Conservation (phyloP, 2,797 vertebrate genomes). For the Rachycentron canadum region DNA sequence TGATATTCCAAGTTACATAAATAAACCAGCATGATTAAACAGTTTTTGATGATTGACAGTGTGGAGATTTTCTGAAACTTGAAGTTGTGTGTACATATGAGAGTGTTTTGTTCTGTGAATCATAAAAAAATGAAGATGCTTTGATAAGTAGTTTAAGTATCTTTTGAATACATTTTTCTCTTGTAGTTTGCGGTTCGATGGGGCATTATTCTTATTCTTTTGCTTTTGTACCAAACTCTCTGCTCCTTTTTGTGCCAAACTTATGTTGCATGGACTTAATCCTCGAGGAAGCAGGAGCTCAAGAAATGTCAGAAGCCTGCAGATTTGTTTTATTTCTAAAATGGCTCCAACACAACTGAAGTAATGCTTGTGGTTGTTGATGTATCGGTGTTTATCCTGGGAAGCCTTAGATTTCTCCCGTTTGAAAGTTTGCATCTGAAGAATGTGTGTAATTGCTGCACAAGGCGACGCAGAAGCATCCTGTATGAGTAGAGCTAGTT, state of each 20-base stretch:
- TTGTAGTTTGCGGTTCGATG: slow-evolving; percentile 38
- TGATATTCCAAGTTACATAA: slow-evolving; percentile 55
- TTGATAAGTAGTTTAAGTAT: slow-evolving; percentile 21
- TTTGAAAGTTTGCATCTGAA: slow-evolving; percentile 7
- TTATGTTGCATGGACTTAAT: slow-evolving; percentile 35
- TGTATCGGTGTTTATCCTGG: slow-evolving; percentile 5
- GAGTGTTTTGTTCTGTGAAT: slow-evolving; percentile 56
- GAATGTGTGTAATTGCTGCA: not conserved
- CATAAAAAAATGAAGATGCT: slow-evolving; percentile 34
- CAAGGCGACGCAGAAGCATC: not conserved
- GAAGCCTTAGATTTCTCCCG: slow-evolving; percentile 24
- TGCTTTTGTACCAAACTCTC: slow-evolving; percentile 53
- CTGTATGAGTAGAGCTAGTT: not conserved
- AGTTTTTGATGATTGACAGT: slow-evolving; percentile 52
- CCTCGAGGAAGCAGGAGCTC: slow-evolving; percentile 28
- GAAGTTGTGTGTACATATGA: slow-evolving; percentile 63
- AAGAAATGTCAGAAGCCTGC: not conserved
- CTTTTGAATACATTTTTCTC: not conserved
- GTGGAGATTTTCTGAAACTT: slow-evolving; percentile 53
- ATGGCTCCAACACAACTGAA: not conserved
- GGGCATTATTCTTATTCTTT: slow-evolving; percentile 54
- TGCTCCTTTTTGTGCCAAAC: slow-evolving; percentile 67
- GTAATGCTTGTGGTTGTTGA: not conserved
- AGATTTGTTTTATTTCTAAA: not conserved
- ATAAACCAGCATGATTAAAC: slow-evolving; percentile 67